These are phyloP conservation scores for Xiphophorus maculatus DNA, from an alignment of 2,113 vertebrate species.

Conservation along the genomic window DNA sequence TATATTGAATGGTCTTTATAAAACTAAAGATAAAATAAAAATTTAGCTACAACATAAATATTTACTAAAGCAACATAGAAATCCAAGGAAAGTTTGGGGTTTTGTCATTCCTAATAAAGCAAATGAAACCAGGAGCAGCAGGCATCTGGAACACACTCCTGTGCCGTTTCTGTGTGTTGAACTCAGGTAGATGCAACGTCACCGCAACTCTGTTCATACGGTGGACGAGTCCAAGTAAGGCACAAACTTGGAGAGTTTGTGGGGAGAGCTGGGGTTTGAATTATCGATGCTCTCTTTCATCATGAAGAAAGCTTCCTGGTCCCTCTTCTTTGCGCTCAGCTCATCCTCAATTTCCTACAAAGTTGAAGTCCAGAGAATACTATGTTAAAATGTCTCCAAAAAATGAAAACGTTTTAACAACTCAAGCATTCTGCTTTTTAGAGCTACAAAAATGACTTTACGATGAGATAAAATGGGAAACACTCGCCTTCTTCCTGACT, in stretches of 20 bases:
- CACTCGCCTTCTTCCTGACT: conserved; percentile 88
- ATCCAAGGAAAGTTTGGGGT: conserved; percentile 11
- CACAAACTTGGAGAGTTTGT: conserved; percentile 88
- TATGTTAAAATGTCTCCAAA: neutral
- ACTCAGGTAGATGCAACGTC: neutral
- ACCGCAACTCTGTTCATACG: conserved; percentile 54
- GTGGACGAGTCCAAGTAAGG: conserved; percentile 81
- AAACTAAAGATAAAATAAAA: conserved; percentile 1
- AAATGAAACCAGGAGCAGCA: conserved; percentile 33
- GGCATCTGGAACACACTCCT: neutral
- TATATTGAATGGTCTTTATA: too few species aligned
- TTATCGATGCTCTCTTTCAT: conserved; percentile 77
- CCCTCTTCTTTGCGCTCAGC: conserved; percentile 87
- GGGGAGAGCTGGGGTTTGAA: conserved; percentile 79
- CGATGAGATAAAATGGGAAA: neutral
- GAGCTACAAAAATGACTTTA: neutral
- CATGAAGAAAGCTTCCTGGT: conserved; percentile 94
- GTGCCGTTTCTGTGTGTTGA: neutral
- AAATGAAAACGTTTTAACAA: too few species aligned
- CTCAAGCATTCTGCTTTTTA: neutral
- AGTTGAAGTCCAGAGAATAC: neutral
- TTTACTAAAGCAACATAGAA: conserved; percentile 38
- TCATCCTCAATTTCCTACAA: conserved; percentile 91
- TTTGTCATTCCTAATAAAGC: conserved; percentile 19
- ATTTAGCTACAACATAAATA: conserved; percentile 57